Base-by-base conservation (phyloP, 2,113 vertebrate species). In the Nothocercus nigrocapillus region DNA sequence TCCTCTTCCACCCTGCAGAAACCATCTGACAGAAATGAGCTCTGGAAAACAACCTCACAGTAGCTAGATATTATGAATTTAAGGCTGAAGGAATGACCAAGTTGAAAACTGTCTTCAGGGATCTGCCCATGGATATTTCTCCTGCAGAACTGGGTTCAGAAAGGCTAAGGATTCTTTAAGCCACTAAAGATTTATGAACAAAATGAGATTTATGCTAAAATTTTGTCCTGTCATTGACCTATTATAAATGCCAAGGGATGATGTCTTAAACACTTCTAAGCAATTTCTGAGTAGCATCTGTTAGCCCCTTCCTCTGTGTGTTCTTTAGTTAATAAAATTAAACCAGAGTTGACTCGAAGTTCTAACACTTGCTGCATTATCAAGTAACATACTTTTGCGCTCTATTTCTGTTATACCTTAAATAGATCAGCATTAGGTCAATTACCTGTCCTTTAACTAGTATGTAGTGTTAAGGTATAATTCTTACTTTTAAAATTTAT, bases 131-230 rank as follows among this genome's bases (percentile, higher is more conserved):
- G 63, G n/a, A 8, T 81, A 45, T 21, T 89, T 77, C 24, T 91
- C n/a, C 40, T 89, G 88, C n/a, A 34, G 18, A 82, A 21, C 17
- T 49, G 19, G 17, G 19, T 77, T 82, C 85, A 81, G 9, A 88
- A 78, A 36, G 42, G 61, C 61, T 51, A 88, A 68, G 5, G 34
- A 90, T 25, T 81, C 54, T 85, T 83, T 90, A 92, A 93, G 88
- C 63, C 77, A 92, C 93, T 95, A 96, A 94, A 95, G 91, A 88
- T 82, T 88, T 85, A 81, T 32, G 80, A 80, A 93, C 88, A 44
- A 45, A 93, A 63, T 77, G 80, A 77, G 36, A 80, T 82, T 70
- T 28, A 68, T 27, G 58, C 3, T 68, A 21, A 54, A 76, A 45
- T 82, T 49, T 54, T 67, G 24, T 22, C 42, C 56, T 67, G 51